phyloP scores from a whole-genome alignment of 2,797 vertebrate genomes.

The Lerista edwardsae region DNA sequence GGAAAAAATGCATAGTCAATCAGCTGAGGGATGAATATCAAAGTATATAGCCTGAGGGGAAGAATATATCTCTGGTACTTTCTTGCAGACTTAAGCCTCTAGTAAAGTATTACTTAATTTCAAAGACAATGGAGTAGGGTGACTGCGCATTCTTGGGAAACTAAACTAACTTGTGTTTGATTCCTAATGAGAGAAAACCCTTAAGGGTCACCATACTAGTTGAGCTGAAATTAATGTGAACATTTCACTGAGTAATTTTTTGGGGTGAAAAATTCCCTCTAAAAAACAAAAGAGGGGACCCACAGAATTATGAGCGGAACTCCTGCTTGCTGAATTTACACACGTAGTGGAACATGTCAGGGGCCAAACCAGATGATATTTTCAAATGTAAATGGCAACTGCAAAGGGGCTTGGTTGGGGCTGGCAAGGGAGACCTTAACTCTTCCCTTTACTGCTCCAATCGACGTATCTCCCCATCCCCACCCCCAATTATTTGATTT shows the following conservation, averaged over 20 bases:
- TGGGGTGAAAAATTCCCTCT: too few species aligned
- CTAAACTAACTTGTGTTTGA: conserved; percentile 1
- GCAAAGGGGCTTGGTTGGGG: too few species aligned
- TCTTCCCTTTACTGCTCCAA: too few species aligned
- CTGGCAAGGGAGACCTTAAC: too few species aligned
- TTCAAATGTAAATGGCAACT: too few species aligned
- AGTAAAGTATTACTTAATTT: neutral
- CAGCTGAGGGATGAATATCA: conserved; percentile 10
- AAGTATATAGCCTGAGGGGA: conserved; percentile 17
- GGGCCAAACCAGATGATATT: neutral
- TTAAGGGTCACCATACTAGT: neutral
- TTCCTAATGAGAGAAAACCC: conserved; percentile 13
- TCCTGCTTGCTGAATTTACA: neutral
- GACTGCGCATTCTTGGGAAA: conserved; percentile 6
- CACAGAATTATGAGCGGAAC: neutral
- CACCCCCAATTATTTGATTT: too few species aligned
- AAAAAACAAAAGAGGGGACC: neutral
- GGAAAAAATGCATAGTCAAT: conserved; percentile 16
- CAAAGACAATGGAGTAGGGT: conserved; percentile 15
- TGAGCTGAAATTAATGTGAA: neutral
- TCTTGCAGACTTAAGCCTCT: conserved; percentile 12
- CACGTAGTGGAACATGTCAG: neutral
- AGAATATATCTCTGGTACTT: conserved; percentile 27
- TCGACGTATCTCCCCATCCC: too few species aligned
- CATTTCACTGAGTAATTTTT: neutral